These are phyloP conservation scores for Heliconius hortense DNA, from an alignment of 2,888 invertebrate genomes.

Conservation along the genomic window DNA sequence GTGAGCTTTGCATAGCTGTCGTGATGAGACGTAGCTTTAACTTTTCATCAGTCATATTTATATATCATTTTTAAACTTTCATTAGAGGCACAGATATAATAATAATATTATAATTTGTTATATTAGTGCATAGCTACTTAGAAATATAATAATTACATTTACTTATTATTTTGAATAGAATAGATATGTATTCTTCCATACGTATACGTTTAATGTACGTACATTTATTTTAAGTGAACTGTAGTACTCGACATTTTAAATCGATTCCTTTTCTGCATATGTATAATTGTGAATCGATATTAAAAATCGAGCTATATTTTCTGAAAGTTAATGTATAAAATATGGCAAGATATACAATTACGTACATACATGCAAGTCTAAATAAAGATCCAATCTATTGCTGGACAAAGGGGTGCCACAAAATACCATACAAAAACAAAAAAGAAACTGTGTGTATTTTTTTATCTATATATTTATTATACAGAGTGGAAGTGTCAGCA, in stretches of 20 bases:
- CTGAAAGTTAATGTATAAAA: background rate
- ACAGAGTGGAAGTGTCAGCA: no score
- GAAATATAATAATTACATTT: background rate
- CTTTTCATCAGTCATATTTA: background rate
- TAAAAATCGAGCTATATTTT: background rate
- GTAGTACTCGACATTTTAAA: background rate
- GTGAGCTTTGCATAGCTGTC: background rate
- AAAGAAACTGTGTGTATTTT: no score
- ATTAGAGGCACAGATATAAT: background rate
- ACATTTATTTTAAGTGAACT: background rate
- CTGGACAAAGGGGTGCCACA: no score
- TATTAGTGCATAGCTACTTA: background rate
- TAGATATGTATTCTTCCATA: slow-evolving; percentile 4
- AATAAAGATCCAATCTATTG: no score
- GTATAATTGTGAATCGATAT: background rate
- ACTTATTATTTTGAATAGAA: background rate
- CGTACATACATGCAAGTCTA: no score
- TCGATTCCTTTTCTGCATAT: background rate
- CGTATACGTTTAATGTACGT: background rate
- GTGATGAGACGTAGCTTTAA: background rate
- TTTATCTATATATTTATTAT: no score
- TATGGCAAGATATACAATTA: background rate
- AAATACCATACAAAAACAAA: no score
- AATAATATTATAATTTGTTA: background rate
- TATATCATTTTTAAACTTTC: background rate